These are phyloP conservation scores for Pseudoips prasinana DNA, from an alignment of 2,888 invertebrate species.

Conservation along the genomic window DNA sequence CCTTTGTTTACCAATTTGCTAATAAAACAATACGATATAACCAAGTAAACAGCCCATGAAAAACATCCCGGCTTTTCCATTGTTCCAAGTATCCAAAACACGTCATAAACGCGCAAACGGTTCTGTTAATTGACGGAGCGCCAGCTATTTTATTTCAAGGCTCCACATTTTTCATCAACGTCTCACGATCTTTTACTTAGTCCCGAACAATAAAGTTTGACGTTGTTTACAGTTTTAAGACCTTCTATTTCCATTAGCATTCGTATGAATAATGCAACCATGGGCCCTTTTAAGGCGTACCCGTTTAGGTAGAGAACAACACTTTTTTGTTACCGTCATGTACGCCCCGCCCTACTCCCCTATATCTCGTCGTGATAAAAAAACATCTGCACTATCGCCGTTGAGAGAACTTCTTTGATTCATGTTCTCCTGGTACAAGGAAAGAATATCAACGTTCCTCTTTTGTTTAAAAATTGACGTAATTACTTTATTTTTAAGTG, in stretches of 20 bases:
- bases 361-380: slow-evolving; percentile 12
- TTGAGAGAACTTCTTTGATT: slow-evolving; percentile 11
- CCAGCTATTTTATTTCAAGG: slow-evolving; percentile 31
- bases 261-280: slow-evolving; percentile 57
- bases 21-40: too few relatives aligned
- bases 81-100: too few relatives aligned
- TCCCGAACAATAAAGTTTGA: slow-evolving; percentile 45
- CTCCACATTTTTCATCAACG: slow-evolving; percentile 35
- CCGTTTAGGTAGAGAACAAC: slow-evolving; percentile 32
- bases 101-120: too few relatives aligned
- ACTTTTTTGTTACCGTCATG: slow-evolving; percentile 33
- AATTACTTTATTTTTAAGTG: too few relatives aligned
- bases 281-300: slow-evolving; percentile 33
- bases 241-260: slow-evolving; percentile 54
- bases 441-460: slow-evolving; percentile 35
- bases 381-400: slow-evolving; percentile 14
- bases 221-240: slow-evolving; percentile 50
- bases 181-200: slow-evolving; percentile 18
- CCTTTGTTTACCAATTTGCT: too few relatives aligned
- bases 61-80: too few relatives aligned
- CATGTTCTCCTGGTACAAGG: slow-evolving; percentile 37
- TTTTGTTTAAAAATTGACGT: slow-evolving; percentile 25
- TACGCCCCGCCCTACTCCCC: slow-evolving; percentile 24
- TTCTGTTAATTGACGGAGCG: slow-evolving; percentile 45
- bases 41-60: too few relatives aligned